Evolutionary conservation across 2,888 invertebrate species (phyloP).

Genomic region (Agrotis puta): DNA sequence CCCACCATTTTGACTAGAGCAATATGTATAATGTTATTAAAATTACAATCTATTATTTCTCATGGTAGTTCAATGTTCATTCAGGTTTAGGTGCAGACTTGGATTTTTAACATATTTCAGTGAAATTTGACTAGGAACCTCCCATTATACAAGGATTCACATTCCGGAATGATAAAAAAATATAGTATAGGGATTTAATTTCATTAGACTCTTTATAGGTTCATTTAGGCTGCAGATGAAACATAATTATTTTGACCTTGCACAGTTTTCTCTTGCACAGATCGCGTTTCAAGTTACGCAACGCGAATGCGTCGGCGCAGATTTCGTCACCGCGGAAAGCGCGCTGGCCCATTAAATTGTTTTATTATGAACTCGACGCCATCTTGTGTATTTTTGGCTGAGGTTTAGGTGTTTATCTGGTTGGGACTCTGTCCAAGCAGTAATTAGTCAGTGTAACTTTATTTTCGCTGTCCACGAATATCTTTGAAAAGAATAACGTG

Average conservation of each 20-base stretch:
- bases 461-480: slow-evolving; percentile 79
- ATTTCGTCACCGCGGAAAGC: slow-evolving; percentile 91
- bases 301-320: slow-evolving; percentile 88
- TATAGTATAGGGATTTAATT: neutral
- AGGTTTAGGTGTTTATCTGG: slow-evolving; percentile 90
- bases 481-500: slow-evolving; percentile 70
- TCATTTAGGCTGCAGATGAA: slow-evolving; percentile 71
- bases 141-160: neutral
- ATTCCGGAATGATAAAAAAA: neutral
- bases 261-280: slow-evolving; percentile 86
- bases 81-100: neutral
- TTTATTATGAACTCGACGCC: slow-evolving; percentile 91
- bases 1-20: slow-evolving; percentile 62
- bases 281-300: slow-evolving; percentile 89
- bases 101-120: neutral
- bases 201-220: slow-evolving; percentile 33
- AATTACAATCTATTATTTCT: neutral
- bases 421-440: slow-evolving; percentile 90
- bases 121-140: neutral
- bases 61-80: slow-evolving; percentile 5
- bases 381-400: slow-evolving; percentile 91
- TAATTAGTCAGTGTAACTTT: slow-evolving; percentile 88
- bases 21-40: slow-evolving; percentile 14
- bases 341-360: slow-evolving; percentile 91
- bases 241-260: slow-evolving; percentile 85